Percentiles rank a stretch among this genome's conserved stretches.
These are phyloP conservation scores for Hylaeus anthracinus DNA, from an alignment of 1,140 invertebrate species.

Conservation along the genomic window DNA sequence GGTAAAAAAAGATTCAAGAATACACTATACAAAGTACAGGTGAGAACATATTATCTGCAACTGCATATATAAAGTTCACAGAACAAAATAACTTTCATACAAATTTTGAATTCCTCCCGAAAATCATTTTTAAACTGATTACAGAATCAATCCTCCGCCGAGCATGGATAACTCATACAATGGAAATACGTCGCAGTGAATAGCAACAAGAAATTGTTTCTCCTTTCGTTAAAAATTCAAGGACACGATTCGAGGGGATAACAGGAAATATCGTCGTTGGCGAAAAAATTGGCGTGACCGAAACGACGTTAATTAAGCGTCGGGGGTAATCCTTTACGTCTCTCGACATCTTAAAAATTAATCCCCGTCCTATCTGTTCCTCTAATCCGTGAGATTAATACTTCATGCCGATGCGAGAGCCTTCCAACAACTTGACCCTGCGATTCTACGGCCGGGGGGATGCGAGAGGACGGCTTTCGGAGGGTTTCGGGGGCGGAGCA, in stretches of 20 bases:
- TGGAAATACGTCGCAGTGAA: no score
- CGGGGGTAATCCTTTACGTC: conserved; percentile 58
- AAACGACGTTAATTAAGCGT: conserved; percentile 51
- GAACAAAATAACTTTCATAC: no score
- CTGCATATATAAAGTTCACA: no score
- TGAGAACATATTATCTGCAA: no score
- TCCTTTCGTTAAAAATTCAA: background rate
- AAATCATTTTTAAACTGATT: no score
- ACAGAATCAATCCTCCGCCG: no score
- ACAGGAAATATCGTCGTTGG: background rate
- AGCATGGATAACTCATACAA: no score
- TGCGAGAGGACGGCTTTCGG: conserved; percentile 28
- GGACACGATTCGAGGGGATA: background rate
- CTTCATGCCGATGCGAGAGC: conserved; percentile 54
- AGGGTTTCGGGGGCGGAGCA: conserved; percentile 62
- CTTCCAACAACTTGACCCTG: conserved; percentile 65
- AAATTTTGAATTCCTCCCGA: no score
- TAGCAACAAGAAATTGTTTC: no score
- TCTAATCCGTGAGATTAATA: conserved; percentile 72
- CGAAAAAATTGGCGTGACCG: conserved; percentile 47
- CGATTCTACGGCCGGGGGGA: conserved; percentile 44
- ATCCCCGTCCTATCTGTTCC: conserved; percentile 70
- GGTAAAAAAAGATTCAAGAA: no score
- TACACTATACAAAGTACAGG: no score
- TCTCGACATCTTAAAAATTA: conserved; percentile 67